Base-by-base conservation (phyloP, 2,888 invertebrate genomes). In the Eucera pruinosa region DNA sequence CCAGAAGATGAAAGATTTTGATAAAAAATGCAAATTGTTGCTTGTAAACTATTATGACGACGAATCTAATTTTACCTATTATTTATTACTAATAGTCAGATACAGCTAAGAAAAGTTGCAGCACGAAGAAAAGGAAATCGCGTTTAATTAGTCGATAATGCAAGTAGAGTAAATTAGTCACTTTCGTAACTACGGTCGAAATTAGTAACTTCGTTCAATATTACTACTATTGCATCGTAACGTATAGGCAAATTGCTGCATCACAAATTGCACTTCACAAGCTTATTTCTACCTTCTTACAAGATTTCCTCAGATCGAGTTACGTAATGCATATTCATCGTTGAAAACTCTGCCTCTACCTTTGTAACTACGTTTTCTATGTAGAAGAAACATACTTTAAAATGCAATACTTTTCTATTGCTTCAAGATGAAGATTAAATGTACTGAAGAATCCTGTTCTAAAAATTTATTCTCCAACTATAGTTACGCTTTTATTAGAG, bases 281-380 rank as follows among this genome's bases (percentile, higher is more conserved):
- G 55, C 47, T 66, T 66, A 66, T 67, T 48, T 43, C 58, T 43
- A 58, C 50, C 71, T 57, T 57, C 48, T 30, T 36, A 33, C 45
- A 25, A 69, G 62, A 69, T 69, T 69, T 69, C 50, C 20, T 15
- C 13, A 20, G 47, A 58, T 58, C 68, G 50, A 57, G 11, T 68
- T 71, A 68, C 58, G 58, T 27, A 67, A 71, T 6, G 18, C 25
- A 4, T 11, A n/a, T 20, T 11, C 30, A 20, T 33, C 18, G 41
- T 4, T 47, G 39, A 65, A 64, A 70, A 43, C 15, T n/a, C n/a
- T n/a, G n/a, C n/a, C n/a, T n/a, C n/a, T 36, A 36, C 15, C 20
- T 36, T 27, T 13, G 36, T 9, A 39, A 23, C 15, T 25, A 11
- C 25, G 36, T 66, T 33, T 36, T 20, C 4, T 18, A 13, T 33